Conservation (phyloP, 2,797 vertebrate species). For the Podarcis lilfordi region DNA sequence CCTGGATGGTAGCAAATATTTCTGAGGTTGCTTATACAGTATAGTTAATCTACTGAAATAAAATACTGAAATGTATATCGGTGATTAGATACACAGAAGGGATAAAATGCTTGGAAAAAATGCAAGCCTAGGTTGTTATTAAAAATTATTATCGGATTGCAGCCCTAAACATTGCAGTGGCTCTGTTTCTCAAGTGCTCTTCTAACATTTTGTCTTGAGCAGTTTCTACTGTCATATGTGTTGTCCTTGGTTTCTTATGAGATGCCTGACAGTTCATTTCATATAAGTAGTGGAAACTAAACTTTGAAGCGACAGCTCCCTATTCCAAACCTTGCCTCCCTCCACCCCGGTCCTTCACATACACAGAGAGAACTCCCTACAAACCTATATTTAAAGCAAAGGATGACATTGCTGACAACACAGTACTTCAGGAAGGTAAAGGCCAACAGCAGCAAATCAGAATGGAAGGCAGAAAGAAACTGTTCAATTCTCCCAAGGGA, state of each 20-base stretch:
- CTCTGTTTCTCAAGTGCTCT: neutral
- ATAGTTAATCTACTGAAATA: neutral
- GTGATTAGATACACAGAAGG: neutral
- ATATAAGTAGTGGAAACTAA: neutral
- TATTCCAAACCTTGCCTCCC: neutral
- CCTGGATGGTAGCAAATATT: neutral
- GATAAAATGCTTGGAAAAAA: neutral
- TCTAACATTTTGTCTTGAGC: neutral
- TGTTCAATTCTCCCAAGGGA: neutral
- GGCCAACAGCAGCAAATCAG: neutral
- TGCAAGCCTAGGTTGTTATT: neutral
- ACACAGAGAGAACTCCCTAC: neutral
- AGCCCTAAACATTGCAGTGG: neutral
- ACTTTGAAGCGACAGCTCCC: neutral
- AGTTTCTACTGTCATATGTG: neutral
- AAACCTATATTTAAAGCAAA: neutral
- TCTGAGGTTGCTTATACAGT: neutral
- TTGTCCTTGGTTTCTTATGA: neutral
- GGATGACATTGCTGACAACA: neutral
- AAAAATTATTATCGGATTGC: neutral
- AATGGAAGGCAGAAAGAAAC: neutral
- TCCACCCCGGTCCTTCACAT: fast-evolving
- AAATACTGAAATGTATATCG: neutral
- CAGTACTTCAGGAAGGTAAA: neutral
- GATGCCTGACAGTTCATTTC: neutral